Evolutionary conservation across 2,113 vertebrate genomes (phyloP).

Genomic region (Tautogolabrus adspersus): DNA sequence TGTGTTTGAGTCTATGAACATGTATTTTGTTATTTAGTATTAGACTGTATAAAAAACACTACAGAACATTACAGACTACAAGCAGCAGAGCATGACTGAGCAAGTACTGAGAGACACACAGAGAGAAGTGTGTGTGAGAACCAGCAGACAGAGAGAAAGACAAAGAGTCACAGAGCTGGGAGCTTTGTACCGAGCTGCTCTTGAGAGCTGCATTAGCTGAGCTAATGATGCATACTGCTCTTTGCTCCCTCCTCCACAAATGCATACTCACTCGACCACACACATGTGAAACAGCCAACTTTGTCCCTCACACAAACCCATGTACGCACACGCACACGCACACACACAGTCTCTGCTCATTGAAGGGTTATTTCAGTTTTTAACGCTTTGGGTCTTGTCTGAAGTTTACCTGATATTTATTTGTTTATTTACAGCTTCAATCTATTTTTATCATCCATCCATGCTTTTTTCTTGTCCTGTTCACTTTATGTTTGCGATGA

Average conservation of each 20-base stretch:
- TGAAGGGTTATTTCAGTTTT: background rate
- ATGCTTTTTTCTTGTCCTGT: too few species aligned
- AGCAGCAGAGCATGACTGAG: conserved; percentile 76
- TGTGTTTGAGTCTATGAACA: conserved; percentile 19
- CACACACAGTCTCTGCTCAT: background rate
- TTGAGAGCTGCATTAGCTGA: conserved; percentile 62
- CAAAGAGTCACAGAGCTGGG: conserved; percentile 54
- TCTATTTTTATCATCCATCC: background rate
- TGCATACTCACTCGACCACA: conserved; percentile 16
- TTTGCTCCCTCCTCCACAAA: conserved; percentile 34
- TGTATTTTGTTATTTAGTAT: conserved; percentile 47
- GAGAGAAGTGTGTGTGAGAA: conserved; percentile 58
- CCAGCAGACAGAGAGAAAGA: conserved; percentile 45
- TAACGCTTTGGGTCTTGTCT: background rate
- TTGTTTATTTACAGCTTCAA: background rate
- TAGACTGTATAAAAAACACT: conserved; percentile 41
- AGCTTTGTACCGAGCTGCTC: conserved; percentile 45
- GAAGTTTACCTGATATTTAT: background rate
- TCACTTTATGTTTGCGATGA: background rate
- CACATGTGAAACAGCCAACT: background rate
- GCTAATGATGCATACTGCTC: conserved; percentile 63
- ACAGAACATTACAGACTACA: conserved; percentile 74
- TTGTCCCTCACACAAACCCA: background rate
- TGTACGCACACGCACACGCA: background rate
- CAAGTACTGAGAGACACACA: conserved; percentile 52